phyloP scores from a whole-genome alignment of 2,888 invertebrate species.

The Nymphalis polychloros region DNA sequence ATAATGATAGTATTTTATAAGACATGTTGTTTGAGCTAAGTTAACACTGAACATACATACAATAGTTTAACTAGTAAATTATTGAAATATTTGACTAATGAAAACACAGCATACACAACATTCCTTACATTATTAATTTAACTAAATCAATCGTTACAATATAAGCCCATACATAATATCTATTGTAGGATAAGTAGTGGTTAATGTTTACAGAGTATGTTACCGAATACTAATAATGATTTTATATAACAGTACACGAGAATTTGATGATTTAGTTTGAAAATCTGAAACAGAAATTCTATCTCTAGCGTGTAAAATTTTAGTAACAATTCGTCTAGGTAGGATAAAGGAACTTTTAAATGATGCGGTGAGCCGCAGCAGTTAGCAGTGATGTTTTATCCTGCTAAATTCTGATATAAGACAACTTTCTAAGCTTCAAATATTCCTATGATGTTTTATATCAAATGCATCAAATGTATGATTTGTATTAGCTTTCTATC shows the following conservation, averaged over 20 bases:
- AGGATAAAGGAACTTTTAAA: constrained; percentile 17
- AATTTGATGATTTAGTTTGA: not conserved
- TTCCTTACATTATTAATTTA: no score
- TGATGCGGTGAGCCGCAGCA: constrained; percentile 3
- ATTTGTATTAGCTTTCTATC: not conserved
- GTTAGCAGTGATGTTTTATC: constrained; percentile 8
- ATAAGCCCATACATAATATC: no score
- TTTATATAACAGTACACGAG: constrained; percentile 3
- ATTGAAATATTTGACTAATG: no score
- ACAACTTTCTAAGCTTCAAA: not conserved
- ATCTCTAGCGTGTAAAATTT: constrained; percentile 6
- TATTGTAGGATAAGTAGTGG: not conserved
- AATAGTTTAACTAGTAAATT: no score
- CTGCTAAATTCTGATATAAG: not conserved
- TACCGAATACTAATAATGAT: not conserved
- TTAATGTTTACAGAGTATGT: not conserved
- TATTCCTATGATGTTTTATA: not conserved
- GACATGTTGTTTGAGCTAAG: no score
- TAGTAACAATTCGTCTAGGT: constrained; percentile 6
- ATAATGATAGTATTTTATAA: no score
- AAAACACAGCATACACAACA: no score
- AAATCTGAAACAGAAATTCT: constrained; percentile 8
- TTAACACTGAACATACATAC: no score
- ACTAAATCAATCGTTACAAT: no score
- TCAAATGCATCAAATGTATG: not conserved